Conservation (phyloP, 2,888 invertebrate genomes). For the Melanchra persicariae region DNA sequence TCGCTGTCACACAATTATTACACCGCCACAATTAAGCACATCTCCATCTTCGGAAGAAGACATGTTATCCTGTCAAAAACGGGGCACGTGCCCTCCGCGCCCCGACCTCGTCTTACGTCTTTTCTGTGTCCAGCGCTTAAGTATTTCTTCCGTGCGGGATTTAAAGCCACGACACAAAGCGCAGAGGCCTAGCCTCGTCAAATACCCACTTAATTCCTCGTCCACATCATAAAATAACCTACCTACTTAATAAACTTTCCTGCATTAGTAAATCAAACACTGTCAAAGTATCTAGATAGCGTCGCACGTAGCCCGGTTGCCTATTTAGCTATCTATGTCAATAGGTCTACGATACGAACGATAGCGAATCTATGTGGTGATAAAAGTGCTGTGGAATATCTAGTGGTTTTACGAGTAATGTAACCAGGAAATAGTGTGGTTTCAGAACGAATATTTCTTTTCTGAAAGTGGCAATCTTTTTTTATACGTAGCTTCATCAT, state of each 20-base stretch:
- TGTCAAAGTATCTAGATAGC: constrained; percentile 32
- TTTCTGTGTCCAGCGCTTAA: too few species aligned
- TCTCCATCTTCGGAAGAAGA: too few species aligned
- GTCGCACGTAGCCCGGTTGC: constrained; percentile 38
- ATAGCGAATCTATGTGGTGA: constrained; percentile 48
- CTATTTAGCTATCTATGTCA: constrained; percentile 62
- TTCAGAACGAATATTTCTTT: not conserved
- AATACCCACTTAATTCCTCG: not conserved
- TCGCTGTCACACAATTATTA: too few species aligned
- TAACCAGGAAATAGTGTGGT: not conserved
- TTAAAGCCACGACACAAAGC: too few species aligned
- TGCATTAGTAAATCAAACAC: constrained; percentile 50
- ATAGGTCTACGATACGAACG: constrained; percentile 56
- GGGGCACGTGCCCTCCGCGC: too few species aligned
- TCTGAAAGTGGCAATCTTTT: too few species aligned
- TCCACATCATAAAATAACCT: not conserved
- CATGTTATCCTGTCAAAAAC: too few species aligned
- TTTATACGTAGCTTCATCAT: too few species aligned
- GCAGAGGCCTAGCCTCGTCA: too few species aligned
- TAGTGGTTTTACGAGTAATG: not conserved
- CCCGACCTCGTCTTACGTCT: too few species aligned
- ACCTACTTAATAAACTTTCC: constrained; percentile 17
- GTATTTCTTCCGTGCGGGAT: too few species aligned
- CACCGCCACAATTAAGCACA: too few species aligned
- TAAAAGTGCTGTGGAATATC: not conserved